Percentiles rank a stretch among this genome's conserved stretches.
Conservation (phyloP, 2,888 invertebrate species). For the Endotricha flammealis region DNA sequence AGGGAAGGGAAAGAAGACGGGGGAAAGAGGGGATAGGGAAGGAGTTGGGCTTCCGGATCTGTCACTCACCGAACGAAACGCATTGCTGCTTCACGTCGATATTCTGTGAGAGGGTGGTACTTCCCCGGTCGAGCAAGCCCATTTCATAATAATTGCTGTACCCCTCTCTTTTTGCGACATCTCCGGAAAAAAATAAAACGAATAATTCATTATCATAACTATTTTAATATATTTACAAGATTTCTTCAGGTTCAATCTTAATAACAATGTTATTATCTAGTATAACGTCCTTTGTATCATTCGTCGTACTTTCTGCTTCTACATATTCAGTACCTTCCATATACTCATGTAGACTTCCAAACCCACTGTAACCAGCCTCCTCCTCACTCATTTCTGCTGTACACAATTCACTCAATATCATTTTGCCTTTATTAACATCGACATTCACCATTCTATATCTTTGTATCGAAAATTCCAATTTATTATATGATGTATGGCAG, state of each 20-base stretch:
- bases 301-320: no score
- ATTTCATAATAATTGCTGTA: no score
- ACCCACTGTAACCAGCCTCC: slow-evolving; percentile 28
- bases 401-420: slow-evolving; percentile 58
- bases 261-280: slow-evolving; percentile 27
- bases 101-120: no score
- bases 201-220: slow-evolving; percentile 11
- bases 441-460: slow-evolving; percentile 34
- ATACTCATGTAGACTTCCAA: slow-evolving; percentile 32
- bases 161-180: no score
- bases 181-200: not conserved
- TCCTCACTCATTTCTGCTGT: slow-evolving; percentile 60
- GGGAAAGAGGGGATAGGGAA: no score
- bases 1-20: no score
- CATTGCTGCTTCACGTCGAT: no score
- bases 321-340: no score
- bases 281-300: slow-evolving; percentile 38
- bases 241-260: slow-evolving; percentile 34
- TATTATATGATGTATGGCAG: slow-evolving; percentile 38
- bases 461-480: slow-evolving; percentile 48
- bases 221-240: not conserved
- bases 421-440: slow-evolving; percentile 36
- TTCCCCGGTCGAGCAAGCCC: no score
- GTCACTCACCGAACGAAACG: no score
- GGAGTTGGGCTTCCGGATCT: no score